Conservation (phyloP, 1,140 invertebrate genomes). For the Dendroctonus ponderosae region DNA sequence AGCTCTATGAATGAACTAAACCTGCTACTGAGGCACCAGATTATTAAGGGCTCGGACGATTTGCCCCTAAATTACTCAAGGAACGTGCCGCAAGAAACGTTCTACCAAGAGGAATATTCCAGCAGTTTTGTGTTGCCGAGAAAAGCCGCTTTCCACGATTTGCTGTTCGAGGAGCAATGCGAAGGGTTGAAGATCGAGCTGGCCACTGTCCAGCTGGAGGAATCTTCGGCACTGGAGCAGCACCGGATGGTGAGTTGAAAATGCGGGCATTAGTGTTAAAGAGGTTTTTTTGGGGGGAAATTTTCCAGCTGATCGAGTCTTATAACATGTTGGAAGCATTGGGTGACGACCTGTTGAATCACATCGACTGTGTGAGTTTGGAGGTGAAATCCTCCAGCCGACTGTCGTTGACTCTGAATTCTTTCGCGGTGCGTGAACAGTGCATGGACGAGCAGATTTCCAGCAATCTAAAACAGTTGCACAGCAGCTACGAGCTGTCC, state of each 20-base stretch:
- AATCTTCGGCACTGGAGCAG: constrained; percentile 30
- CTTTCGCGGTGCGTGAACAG: constrained; percentile 29
- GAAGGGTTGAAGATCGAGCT: constrained; percentile 35
- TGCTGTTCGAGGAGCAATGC: constrained; percentile 17
- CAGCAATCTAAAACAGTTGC: constrained; percentile 27
- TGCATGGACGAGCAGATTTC: constrained; percentile 29
- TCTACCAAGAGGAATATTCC: constrained; percentile 18
- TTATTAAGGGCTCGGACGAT: constrained; percentile 20
- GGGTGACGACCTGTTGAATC: constrained; percentile 36
- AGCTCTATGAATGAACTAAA: constrained; percentile 31
- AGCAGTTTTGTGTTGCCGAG: constrained; percentile 1
- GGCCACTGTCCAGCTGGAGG: constrained; percentile 34
- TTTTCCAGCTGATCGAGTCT: constrained; percentile 25
- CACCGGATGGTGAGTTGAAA: constrained; percentile 24
- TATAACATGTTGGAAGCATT: constrained; percentile 37
- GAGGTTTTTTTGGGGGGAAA: background rate
- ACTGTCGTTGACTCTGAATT: constrained; percentile 33
- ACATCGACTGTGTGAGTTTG: constrained; percentile 39
- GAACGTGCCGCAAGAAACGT: constrained; percentile 17
- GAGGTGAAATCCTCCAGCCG: constrained; percentile 37
- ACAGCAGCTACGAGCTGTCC: constrained; percentile 24
- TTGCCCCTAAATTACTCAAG: constrained; percentile 9
- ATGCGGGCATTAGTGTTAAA: background rate
- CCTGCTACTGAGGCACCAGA: constrained; percentile 37
- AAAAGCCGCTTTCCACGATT: constrained; percentile 8